A percentile compares a stretch with the other conserved stretches of the same genome.
These are phyloP conservation scores for Octopus bimaculoides DNA, from an alignment of 1,140 invertebrate species.

Conservation along the genomic window DNA sequence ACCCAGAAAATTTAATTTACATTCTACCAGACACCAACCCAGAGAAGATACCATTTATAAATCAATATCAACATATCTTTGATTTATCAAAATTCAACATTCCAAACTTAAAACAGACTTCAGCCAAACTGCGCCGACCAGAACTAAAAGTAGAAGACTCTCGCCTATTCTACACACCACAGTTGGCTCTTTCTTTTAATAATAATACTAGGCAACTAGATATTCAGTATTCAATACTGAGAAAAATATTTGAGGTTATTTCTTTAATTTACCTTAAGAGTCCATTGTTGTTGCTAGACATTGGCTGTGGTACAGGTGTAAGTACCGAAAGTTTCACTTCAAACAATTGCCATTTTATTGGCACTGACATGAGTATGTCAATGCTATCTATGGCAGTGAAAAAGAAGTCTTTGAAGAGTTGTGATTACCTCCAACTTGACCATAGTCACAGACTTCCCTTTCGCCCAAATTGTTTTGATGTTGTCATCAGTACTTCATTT, in stretches of 20 bases:
- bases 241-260: background rate
- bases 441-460: conserved; percentile 20
- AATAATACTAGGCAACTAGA: background rate
- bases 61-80: conserved; percentile 19
- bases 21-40: background rate
- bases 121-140: background rate
- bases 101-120: conserved; percentile 1
- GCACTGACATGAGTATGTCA: conserved; percentile 24
- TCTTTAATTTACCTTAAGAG: background rate
- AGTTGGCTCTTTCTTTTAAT: background rate
- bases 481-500: conserved; percentile 26
- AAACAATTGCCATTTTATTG: conserved; percentile 18
- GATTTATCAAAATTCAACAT: conserved; percentile 15
- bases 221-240: conserved; percentile 9
- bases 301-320: conserved; percentile 29
- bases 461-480: conserved; percentile 21
- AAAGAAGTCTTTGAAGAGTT: conserved; percentile 10
- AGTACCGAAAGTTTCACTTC: background rate
- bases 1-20: background rate
- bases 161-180: background rate
- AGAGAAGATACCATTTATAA: conserved; percentile 13
- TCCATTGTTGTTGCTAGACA: conserved; percentile 22
- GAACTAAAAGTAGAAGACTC: background rate
- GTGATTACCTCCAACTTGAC: conserved; percentile 25
- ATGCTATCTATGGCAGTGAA: conserved; percentile 9